Base-by-base conservation (phyloP, 2,888 invertebrate genomes). In the Allophyes oxyacanthae region DNA sequence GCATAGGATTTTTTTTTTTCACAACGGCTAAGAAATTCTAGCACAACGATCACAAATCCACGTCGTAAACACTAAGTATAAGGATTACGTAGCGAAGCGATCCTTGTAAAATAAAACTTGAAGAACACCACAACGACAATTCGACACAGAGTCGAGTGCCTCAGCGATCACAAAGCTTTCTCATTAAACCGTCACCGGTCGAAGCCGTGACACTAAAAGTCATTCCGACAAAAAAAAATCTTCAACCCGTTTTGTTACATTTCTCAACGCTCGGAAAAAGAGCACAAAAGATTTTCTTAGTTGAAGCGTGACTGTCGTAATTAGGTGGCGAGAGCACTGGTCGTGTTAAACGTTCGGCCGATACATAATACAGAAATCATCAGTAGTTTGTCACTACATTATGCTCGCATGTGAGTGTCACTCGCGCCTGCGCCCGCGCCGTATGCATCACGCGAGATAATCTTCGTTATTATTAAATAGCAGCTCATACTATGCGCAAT, bases 271-370 rank as follows among this genome's bases (percentile, higher is more conserved):
- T 86, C 85, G 88, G 89, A 89, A 88, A 90, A 90, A 90, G 88
- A 86, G 88, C 88, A 92, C 91, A 91, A 92, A 91, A 91, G 90
- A 87, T 87, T 91, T 91, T 90, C 91, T 91, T 90, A 89, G 91
- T 85, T 82, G 87, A 89, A 90, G 91, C 93, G 91, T 93, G 93
- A 93, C 92, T 88, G 87, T 83, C 84, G 90, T 92, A 92, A 92
- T 92, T 92, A 92, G 90, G 87, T 89, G 90, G 84, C 88, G 85
- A 85, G 84, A 84, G 85, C 83, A 81, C 72, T 80, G 75, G 65
- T 73, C 68, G 64, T 75, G 77, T 65, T 75, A 74, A 72, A 71
- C 72, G 77, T 64, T 72, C 64, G 36, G 45, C 63, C 65, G 64
- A 71, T 75, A 75, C 68, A 77, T 70, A 71, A 71, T 63, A 57